phyloP scores from a whole-genome alignment of 2,888 invertebrate species.

The Sialis fuliginosa region DNA sequence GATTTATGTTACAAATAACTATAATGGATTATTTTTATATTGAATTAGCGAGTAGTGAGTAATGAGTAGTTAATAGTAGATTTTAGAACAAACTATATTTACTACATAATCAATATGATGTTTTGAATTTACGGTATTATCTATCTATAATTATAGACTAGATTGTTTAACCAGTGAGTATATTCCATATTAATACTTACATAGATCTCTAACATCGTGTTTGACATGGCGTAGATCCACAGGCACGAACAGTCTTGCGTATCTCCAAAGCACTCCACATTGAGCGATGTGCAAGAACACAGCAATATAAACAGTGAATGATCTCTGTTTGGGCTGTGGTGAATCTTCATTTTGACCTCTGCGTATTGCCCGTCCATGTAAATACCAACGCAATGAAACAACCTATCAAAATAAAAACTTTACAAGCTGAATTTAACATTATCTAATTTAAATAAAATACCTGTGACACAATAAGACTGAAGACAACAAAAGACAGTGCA shows the following conservation, averaged over 20 bases:
- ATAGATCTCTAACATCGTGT: slow-evolving; percentile 57
- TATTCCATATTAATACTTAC: slow-evolving; percentile 21
- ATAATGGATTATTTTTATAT: too few relatives aligned
- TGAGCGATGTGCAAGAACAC: slow-evolving; percentile 46
- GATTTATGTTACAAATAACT: too few relatives aligned
- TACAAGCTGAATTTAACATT: not conserved
- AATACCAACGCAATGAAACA: slow-evolving; percentile 59
- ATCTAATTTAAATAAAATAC: slow-evolving; percentile 17
- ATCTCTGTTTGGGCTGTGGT: slow-evolving; percentile 16
- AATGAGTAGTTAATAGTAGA: too few relatives aligned
- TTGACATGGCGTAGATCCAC: slow-evolving; percentile 68
- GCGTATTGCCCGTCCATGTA: slow-evolving; percentile 32
- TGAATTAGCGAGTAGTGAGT: too few relatives aligned
- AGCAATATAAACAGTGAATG: slow-evolving; percentile 22
- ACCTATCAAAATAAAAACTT: slow-evolving; percentile 24
- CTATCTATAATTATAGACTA: too few relatives aligned
- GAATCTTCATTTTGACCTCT: slow-evolving; percentile 20
- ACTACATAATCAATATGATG: too few relatives aligned
- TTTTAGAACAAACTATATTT: too few relatives aligned
- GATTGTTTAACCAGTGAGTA: too few relatives aligned
- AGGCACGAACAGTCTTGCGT: slow-evolving; percentile 69
- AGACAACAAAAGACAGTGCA: slow-evolving; percentile 49
- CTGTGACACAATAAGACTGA: slow-evolving; percentile 61
- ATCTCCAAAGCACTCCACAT: slow-evolving; percentile 61
- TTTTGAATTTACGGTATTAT: not conserved